Percentiles rank a stretch among this genome's conserved stretches.
Evolutionary conservation across 2,113 vertebrate species (phyloP).

Genomic region (Mesoclemmys tuberculata): DNA sequence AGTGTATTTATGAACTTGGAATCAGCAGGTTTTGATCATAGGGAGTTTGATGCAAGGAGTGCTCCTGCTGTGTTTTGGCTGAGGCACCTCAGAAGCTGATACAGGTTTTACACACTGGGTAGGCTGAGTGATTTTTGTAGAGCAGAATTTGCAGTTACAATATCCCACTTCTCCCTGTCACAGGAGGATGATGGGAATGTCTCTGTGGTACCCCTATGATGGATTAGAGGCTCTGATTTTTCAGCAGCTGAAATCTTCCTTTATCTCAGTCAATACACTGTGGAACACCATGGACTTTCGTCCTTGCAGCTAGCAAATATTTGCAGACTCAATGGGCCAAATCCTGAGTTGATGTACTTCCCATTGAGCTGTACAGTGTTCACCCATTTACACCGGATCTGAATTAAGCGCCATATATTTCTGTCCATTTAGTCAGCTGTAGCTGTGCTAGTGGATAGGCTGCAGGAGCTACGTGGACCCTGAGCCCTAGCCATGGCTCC

Average conservation of each 20-base stretch:
- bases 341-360: neutral
- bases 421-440: neutral
- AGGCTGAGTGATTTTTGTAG: neutral
- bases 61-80: neutral
- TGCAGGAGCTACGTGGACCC: neutral
- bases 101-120: neutral
- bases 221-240: neutral
- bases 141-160: neutral
- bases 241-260: neutral
- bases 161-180: neutral
- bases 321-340: neutral
- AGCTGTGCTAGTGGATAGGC: neutral
- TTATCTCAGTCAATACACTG: neutral
- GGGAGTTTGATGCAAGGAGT: neutral
- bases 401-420: neutral
- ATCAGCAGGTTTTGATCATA: neutral
- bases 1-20: neutral
- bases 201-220: neutral
- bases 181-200: neutral
- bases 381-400: neutral
- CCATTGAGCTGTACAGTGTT: neutral
- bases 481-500: neutral
- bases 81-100: neutral
- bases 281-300: neutral
- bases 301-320: neutral